Evolutionary conservation across 92 coral and sea anemone genomes (phyloP).

Genomic region (Bergia sp.): DNA sequence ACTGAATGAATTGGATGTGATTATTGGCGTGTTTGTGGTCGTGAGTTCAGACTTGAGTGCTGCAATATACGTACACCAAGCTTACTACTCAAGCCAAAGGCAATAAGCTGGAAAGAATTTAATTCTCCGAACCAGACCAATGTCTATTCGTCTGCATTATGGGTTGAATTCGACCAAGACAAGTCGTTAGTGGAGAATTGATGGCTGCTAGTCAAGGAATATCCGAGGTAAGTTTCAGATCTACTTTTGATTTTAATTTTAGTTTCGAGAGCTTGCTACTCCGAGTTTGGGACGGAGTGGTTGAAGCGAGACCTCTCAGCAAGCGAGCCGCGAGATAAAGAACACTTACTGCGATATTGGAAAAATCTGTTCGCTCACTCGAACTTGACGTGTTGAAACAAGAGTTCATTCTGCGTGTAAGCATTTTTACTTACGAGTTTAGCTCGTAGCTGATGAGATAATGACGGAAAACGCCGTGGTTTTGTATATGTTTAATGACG

Average conservation of each 20-base stretch:
- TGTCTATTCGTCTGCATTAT: conserved; percentile 20
- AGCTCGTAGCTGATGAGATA: conserved; percentile 41
- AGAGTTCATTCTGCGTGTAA: conserved; percentile 29
- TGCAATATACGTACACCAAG: not conserved
- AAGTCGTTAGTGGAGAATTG: conserved; percentile 27
- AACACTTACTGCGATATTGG: conserved; percentile 40
- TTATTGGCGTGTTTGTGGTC: not conserved
- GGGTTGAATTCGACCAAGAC: conserved; percentile 35
- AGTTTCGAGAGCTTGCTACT: conserved; percentile 30
- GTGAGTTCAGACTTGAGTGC: not conserved
- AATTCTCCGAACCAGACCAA: conserved; percentile 30
- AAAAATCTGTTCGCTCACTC: conserved; percentile 47
- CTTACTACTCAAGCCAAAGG: conserved; percentile 32
- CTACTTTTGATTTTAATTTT: not conserved
- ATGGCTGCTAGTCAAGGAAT: conserved; percentile 43
- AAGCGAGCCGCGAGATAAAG: conserved; percentile 38
- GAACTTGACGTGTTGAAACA: conserved; percentile 46
- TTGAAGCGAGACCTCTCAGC: conserved; percentile 38
- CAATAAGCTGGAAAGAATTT: conserved; percentile 12
- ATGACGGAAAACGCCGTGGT: conserved; percentile 21
- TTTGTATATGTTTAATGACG: conserved; percentile 40
- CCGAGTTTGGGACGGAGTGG: conserved; percentile 42
- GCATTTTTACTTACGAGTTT: conserved; percentile 1
- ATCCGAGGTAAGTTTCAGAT: conserved; percentile 45
- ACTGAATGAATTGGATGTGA: conserved; percentile 36